These are phyloP conservation scores for Upupa epops DNA, from an alignment of 2,113 vertebrate species.

Conservation along the genomic window DNA sequence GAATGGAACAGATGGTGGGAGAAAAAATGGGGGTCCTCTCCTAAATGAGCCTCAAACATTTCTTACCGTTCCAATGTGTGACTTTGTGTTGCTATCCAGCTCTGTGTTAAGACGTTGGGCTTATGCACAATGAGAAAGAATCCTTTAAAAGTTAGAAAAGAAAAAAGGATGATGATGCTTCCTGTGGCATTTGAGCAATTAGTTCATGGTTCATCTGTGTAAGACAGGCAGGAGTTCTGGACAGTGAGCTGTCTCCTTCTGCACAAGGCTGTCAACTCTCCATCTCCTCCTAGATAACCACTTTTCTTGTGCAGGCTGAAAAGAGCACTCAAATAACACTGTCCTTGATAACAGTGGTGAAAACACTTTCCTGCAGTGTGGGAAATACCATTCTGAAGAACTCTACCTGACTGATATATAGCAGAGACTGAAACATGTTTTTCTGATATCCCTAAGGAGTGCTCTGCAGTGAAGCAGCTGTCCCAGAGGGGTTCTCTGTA, in stretches of 20 bases:
- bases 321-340: not conserved
- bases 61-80: fast-evolving
- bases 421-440: not conserved
- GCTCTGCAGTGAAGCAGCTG: not conserved
- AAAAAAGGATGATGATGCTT: not conserved
- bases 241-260: not conserved
- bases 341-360: not conserved
- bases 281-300: not conserved
- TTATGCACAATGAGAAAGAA: not conserved
- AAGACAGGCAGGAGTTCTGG: not conserved
- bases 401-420: not conserved
- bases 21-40: fast-evolving
- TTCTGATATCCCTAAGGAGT: not conserved
- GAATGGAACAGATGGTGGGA: not conserved
- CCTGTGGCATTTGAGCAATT: not conserved
- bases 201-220: not conserved
- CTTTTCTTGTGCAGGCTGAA: not conserved
- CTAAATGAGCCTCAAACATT: not conserved
- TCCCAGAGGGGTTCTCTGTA: not conserved
- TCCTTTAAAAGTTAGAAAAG: not conserved
- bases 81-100: not conserved
- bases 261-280: not conserved
- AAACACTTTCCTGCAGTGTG: not conserved
- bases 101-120: not conserved
- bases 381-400: not conserved